Percentiles rank a stretch among this genome's conserved stretches.
These are phyloP conservation scores for Mantis religiosa DNA, from an alignment of 2,888 invertebrate genomes.

Conservation along the genomic window DNA sequence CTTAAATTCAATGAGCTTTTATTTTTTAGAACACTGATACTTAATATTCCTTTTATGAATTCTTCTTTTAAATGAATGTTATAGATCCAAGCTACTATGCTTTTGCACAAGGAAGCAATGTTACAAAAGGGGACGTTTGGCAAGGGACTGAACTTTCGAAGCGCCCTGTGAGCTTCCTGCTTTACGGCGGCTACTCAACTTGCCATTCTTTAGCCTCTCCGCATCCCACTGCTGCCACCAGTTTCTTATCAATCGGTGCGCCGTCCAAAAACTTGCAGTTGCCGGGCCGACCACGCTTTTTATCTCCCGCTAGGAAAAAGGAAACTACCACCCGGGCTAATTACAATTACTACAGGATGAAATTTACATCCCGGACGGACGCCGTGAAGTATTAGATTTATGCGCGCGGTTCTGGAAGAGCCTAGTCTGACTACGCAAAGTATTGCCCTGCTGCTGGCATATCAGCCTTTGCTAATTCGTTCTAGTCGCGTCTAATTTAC, in stretches of 20 bases:
- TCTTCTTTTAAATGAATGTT: too few relatives aligned
- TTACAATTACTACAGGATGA: slow-evolving; percentile 24
- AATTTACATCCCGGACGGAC: slow-evolving; percentile 21
- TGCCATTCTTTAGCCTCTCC: not conserved
- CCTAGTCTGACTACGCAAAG: not conserved
- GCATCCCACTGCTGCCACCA: not conserved
- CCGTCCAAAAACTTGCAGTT: not conserved
- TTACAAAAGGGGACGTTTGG: too few relatives aligned
- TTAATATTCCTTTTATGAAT: too few relatives aligned
- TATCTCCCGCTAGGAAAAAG: not conserved
- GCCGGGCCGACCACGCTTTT: not conserved
- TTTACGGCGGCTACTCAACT: not conserved
- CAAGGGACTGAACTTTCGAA: not conserved
- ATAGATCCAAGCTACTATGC: too few relatives aligned
- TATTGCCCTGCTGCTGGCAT: slow-evolving; percentile 5
- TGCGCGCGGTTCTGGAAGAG: slow-evolving; percentile 11
- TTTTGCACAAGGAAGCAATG: too few relatives aligned
- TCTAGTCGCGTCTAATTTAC: slow-evolving; percentile 33
- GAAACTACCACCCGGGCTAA: slow-evolving; percentile 3
- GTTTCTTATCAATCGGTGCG: slow-evolving; percentile 6
- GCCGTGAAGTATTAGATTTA: slow-evolving; percentile 24
- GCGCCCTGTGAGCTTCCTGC: not conserved
- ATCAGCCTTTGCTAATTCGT: slow-evolving; percentile 33
- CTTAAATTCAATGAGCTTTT: too few relatives aligned
- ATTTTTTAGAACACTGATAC: too few relatives aligned